These are phyloP conservation scores for Rosalia funebris DNA, from an alignment of 2,888 invertebrate species.

Conservation along the genomic window DNA sequence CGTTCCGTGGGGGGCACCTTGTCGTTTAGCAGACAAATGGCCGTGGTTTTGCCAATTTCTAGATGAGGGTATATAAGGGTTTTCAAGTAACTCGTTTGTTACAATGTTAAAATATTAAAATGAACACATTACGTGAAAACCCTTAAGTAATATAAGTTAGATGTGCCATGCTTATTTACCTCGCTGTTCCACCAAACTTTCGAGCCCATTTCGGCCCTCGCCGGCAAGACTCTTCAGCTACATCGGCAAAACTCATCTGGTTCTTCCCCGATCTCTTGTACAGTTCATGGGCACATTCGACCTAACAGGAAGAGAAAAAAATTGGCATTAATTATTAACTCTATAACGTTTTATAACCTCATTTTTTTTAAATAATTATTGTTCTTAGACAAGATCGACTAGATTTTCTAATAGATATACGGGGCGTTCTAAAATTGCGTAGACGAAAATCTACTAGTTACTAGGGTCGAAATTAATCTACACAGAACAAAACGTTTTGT, in stretches of 20 bases:
- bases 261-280: slow-evolving; percentile 77
- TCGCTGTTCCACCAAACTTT: slow-evolving; percentile 72
- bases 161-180: no score
- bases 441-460: not conserved
- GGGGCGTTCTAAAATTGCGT: not conserved
- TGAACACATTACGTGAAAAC: not conserved
- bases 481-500: not conserved
- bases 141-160: not conserved
- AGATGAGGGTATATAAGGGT: no score
- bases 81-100: no score
- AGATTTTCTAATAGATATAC: not conserved
- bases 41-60: no score
- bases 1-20: no score
- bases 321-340: not conserved
- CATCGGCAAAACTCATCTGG: slow-evolving; percentile 86
- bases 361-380: no score
- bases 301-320: slow-evolving; percentile 65
- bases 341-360: no score
- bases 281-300: slow-evolving; percentile 83
- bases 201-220: slow-evolving; percentile 79
- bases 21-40: no score
- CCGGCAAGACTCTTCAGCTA: slow-evolving; percentile 82
- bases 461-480: not conserved
- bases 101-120: no score
- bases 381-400: no score